Base-by-base conservation (phyloP, 2,113 vertebrate species). In the Phrynosoma blainvillii region DNA sequence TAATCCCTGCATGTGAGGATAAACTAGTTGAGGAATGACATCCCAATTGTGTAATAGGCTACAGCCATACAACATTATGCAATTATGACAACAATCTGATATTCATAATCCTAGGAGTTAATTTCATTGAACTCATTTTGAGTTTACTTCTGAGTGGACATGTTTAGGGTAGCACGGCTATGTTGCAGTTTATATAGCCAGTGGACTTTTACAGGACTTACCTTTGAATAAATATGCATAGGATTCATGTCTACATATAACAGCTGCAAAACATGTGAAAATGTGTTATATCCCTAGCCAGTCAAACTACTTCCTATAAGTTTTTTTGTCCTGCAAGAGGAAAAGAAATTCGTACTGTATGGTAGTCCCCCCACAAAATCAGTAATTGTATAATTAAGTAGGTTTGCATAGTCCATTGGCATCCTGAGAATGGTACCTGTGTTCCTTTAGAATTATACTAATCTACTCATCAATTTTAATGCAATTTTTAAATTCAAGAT, bases 391-490 rank as follows among this genome's bases (percentile, higher is more conserved):
- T 0, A 85, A 32, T 77, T 87, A 86, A 14, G 73, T 32, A 85
- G 62, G 56, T 73, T 18, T 62, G 59, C 42, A 77, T 78, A 85
- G 84, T 85, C 73, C 12, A 21, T 80, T 54, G 65, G 9, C 54
- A 62, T 36, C 18, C 71, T 47, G 79, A 59, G 52, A 7, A 76
- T 83, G 30, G 54, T 73, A 27, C 42, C 68, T 79, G 47, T 66
- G 80, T 78, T 27, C 6, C 52, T 32, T 84, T 84, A 62, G 36
- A 12, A 56, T 18, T 84, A 68, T 12, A 30, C 30, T 78, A 79
- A 30, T 68, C 83, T 83, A 59, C 75, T 74, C 20, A 84, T 89
- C 30, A 18, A 52, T 74, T 47, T 90, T 87, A 30, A 89, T 1
- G 73, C 4, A 1, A 2, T 25, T 65, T 83, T 16, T 68, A 56